These are phyloP conservation scores for Gavia stellata DNA, from an alignment of 2,113 vertebrate species.

Conservation along the genomic window DNA sequence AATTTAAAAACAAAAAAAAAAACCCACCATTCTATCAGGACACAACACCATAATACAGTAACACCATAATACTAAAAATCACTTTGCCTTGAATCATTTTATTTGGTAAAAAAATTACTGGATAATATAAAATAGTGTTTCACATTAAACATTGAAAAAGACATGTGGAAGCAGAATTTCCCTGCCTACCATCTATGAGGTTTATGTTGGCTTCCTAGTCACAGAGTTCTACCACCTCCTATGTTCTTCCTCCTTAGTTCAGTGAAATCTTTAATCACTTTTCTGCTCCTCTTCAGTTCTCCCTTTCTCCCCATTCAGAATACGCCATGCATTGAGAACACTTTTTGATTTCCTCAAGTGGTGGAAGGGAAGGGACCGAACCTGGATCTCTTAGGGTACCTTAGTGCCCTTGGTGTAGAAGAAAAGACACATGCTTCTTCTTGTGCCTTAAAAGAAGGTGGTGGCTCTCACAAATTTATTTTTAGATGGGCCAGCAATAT, in stretches of 20 bases:
- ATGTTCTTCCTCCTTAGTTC: background rate
- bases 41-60: background rate
- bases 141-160: background rate
- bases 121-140: background rate
- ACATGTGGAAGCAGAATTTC: background rate
- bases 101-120: background rate
- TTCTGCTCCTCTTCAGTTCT: background rate
- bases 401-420: background rate
- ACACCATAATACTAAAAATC: background rate
- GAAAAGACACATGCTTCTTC: background rate
- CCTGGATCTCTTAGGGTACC: background rate
- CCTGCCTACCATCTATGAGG: background rate
- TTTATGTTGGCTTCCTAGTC: background rate
- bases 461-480: background rate
- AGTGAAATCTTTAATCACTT: background rate
- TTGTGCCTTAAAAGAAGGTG: background rate
- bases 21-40: background rate
- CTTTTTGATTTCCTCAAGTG: fast-evolving
- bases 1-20: background rate
- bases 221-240: background rate
- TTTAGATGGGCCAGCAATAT: background rate
- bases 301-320: background rate
- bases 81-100: background rate
- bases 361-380: background rate
- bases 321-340: background rate